These are phyloP conservation scores for Mizuhopecten yessoensis DNA, from an alignment of 1,140 invertebrate species.

Conservation along the genomic window DNA sequence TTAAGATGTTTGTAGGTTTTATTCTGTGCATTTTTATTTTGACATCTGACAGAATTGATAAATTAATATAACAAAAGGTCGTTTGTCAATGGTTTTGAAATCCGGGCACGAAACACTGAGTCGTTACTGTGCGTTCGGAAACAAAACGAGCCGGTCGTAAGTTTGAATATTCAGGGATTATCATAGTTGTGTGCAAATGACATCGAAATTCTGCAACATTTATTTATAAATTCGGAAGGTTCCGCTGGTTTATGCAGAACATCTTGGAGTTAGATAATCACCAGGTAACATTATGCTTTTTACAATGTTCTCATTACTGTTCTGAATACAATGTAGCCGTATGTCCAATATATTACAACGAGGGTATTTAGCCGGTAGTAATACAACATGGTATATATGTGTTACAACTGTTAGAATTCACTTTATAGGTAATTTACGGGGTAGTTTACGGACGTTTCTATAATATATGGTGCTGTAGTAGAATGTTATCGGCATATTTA, in stretches of 20 bases:
- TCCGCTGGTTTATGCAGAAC: slow-evolving; percentile 22
- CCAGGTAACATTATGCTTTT: background rate
- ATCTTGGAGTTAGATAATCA: background rate
- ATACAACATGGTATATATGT: background rate
- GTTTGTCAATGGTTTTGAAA: slow-evolving; percentile 39
- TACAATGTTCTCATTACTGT: background rate
- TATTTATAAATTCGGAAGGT: slow-evolving; percentile 14
- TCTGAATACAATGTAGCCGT: background rate
- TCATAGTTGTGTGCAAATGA: background rate
- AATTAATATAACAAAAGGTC: slow-evolving; percentile 40
- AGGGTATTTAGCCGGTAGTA: background rate
- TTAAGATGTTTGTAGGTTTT: slow-evolving; percentile 29
- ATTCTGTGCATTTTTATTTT: slow-evolving; percentile 36
- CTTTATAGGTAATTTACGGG: background rate
- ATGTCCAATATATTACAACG: background rate
- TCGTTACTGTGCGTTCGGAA: slow-evolving; percentile 23
- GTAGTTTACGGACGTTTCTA: background rate
- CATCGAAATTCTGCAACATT: background rate
- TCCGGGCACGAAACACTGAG: slow-evolving; percentile 4
- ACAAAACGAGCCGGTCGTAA: background rate
- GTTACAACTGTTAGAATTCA: background rate
- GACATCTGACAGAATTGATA: slow-evolving; percentile 38
- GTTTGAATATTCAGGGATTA: slow-evolving; percentile 18
- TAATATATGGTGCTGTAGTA: background rate
- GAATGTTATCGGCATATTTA: slow-evolving; percentile 1